Evolutionary conservation across 2,113 vertebrate genomes (phyloP).

Genomic region (Diadophis punctatus): DNA sequence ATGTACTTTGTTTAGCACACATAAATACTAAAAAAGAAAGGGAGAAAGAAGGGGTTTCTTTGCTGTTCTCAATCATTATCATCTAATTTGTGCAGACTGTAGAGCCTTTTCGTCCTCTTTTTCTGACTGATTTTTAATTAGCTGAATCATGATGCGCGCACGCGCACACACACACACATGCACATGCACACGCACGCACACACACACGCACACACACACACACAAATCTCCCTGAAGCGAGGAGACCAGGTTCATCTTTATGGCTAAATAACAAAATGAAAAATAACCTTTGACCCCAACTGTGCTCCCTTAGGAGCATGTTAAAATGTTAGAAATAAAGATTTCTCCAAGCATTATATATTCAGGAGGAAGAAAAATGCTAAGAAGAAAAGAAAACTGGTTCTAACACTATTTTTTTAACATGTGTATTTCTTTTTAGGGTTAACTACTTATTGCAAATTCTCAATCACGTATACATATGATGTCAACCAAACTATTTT

Average conservation of each 20-base stretch:
- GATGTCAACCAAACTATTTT: neutral
- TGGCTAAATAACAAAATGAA: neutral
- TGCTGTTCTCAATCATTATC: neutral
- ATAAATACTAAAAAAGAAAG: neutral
- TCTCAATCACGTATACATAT: neutral
- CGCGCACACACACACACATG: too few relatives aligned
- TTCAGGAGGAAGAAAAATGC: conserved; percentile 6
- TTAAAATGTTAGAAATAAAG: neutral
- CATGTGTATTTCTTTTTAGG: neutral
- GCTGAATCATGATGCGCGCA: neutral
- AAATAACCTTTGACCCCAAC: neutral
- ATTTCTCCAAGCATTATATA: neutral
- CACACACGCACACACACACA: neutral
- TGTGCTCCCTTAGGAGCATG: neutral
- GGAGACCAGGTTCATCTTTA: neutral
- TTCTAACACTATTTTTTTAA: conserved; percentile 1
- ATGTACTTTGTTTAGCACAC: neutral
- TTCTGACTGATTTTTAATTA: neutral
- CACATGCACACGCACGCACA: neutral
- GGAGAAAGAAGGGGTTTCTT: neutral
- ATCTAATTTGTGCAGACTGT: neutral
- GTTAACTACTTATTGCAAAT: neutral
- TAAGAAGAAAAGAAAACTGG: neutral
- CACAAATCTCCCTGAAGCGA: neutral
- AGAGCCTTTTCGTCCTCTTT: neutral